Evolutionary conservation across 2,888 invertebrate species (phyloP).

Genomic region (Aromia moschata): DNA sequence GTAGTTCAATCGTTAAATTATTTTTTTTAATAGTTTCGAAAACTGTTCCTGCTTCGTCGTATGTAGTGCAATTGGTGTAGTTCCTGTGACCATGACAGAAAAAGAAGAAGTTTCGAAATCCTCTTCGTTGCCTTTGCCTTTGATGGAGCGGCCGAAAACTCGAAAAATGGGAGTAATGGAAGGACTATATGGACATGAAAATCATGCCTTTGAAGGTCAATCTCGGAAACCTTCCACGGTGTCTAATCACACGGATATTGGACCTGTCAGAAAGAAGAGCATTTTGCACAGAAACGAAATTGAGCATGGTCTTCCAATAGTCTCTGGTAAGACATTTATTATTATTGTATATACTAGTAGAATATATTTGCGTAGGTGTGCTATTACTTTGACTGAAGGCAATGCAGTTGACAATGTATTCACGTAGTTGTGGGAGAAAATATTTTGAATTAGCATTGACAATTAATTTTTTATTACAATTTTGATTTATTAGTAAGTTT

Average conservation of each 20-base stretch:
- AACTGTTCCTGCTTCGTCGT: no score
- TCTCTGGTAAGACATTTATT: conserved; percentile 14
- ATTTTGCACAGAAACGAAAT: conserved; percentile 66
- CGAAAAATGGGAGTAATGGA: conserved; percentile 8
- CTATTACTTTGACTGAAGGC: no score
- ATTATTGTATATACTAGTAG: no score
- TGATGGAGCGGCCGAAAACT: not conserved
- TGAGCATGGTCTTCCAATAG: not conserved
- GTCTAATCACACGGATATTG: conserved; percentile 68
- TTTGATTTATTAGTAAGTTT: no score
- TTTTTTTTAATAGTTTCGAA: no score
- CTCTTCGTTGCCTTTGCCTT: not conserved
- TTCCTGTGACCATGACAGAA: conserved; percentile 9
- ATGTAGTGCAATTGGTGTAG: no score
- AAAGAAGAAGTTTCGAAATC: not conserved
- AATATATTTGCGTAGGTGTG: no score
- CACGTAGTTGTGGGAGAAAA: no score
- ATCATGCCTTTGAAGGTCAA: conserved; percentile 70
- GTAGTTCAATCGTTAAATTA: no score
- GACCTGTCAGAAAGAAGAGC: conserved; percentile 77
- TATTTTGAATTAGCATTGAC: no score
- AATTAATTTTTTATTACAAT: no score
- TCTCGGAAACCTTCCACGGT: conserved; percentile 58
- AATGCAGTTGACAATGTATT: no score
- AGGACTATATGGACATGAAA: conserved; percentile 67